A percentile compares a stretch with the other conserved stretches of the same genome.
These are phyloP conservation scores for Lophotriccus pileatus DNA, from an alignment of 2,797 vertebrate species.

Conservation along the genomic window DNA sequence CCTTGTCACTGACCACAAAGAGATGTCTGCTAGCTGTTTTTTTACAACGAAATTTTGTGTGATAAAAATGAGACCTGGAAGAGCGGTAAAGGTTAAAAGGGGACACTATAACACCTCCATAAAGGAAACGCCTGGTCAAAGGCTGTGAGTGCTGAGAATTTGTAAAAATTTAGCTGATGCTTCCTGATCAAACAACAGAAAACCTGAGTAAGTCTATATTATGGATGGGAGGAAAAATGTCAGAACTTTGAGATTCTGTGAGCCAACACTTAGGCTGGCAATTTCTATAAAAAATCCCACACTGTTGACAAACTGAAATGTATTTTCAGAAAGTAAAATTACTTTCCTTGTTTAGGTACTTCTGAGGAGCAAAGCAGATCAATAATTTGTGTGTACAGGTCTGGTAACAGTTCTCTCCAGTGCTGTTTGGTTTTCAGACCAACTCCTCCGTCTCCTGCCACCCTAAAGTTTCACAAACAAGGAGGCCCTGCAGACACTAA, in stretches of 20 bases:
- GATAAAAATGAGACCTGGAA: background rate
- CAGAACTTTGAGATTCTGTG: background rate
- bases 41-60: background rate
- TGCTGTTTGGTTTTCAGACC: background rate
- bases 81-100: background rate
- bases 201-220: background rate
- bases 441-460: fast-evolving
- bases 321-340: background rate
- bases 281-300: background rate
- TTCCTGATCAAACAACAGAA: background rate
- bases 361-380: background rate
- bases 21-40: background rate
- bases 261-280: background rate
- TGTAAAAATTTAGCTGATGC: background rate
- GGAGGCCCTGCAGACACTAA: background rate
- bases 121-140: background rate
- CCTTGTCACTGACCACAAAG: background rate
- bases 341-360: background rate
- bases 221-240: background rate
- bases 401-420: background rate
- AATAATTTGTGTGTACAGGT: background rate
- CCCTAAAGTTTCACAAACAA: background rate
- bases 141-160: background rate
- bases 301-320: background rate
- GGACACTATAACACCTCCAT: background rate